Evolutionary conservation across 2,797 vertebrate species (phyloP).

Genomic region (Arctocebus calabarensis): DNA sequence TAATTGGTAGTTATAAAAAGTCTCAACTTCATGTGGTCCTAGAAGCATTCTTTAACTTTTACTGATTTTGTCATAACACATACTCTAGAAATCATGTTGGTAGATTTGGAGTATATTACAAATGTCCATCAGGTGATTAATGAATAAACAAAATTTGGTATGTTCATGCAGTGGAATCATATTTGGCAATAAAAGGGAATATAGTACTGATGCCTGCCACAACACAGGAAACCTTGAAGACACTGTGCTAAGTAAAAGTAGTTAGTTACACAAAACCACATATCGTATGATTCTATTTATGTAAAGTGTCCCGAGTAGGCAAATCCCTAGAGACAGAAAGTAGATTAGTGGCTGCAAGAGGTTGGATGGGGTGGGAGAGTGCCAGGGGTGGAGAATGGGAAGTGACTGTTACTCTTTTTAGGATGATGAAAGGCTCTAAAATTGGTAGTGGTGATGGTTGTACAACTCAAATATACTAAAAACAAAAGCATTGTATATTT

Average conservation of each 20-base stretch:
- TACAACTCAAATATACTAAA: constrained; percentile 1
- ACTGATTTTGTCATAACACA: background rate
- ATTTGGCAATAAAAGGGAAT: background rate
- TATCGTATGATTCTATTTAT: background rate
- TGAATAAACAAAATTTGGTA: background rate
- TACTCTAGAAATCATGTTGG: constrained; percentile 3
- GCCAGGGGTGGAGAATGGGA: background rate
- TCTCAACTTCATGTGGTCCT: background rate
- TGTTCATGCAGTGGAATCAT: background rate
- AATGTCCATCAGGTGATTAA: background rate
- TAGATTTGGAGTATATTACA: background rate
- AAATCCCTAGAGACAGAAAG: background rate
- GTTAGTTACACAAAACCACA: background rate
- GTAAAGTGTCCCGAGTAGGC: background rate
- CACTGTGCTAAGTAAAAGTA: background rate
- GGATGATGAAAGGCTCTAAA: background rate
- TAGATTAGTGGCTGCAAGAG: background rate
- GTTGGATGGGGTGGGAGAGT: accelerated
- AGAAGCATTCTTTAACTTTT: background rate
- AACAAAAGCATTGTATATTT: background rate
- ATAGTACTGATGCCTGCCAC: background rate
- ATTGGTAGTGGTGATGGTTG: background rate
- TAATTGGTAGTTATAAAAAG: constrained; percentile 11
- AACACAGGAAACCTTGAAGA: background rate
- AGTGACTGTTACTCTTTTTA: background rate